A percentile compares a stretch with the other conserved stretches of the same genome.
Evolutionary conservation across 2,888 invertebrate species (phyloP).

Genomic region (Volucella zonaria): DNA sequence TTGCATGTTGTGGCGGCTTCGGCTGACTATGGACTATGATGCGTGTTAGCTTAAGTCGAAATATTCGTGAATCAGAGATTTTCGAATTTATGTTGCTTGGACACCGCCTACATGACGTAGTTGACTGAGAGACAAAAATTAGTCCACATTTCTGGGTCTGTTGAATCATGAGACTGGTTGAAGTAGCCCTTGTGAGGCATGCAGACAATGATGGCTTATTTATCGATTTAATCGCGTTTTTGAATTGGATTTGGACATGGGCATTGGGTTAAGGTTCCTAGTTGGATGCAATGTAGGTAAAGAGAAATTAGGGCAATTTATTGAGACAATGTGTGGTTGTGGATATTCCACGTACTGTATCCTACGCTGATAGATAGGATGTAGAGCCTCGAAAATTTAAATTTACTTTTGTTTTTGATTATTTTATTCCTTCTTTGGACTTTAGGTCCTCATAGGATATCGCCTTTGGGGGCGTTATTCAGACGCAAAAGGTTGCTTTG

Average conservation of each 20-base stretch:
- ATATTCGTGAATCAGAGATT: constrained; percentile 62
- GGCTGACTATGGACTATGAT: constrained; percentile 31
- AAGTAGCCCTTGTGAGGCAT: constrained; percentile 46
- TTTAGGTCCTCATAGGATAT: no score
- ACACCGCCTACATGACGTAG: constrained; percentile 62
- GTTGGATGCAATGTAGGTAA: constrained; percentile 23
- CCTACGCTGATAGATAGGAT: no score
- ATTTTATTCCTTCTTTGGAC: no score
- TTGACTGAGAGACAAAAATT: constrained; percentile 32
- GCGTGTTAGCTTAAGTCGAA: constrained; percentile 57
- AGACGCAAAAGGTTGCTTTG: no score
- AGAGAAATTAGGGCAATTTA: constrained; percentile 41
- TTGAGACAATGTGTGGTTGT: not conserved
- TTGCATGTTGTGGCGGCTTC: constrained; percentile 47
- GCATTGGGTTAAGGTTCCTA: constrained; percentile 36
- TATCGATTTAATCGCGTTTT: constrained; percentile 54
- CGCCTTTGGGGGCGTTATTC: no score
- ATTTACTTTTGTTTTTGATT: no score
- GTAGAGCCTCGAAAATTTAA: no score
- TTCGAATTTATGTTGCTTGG: constrained; percentile 53
- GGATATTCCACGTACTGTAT: not conserved
- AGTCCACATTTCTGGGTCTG: constrained; percentile 23
- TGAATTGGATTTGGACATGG: not conserved
- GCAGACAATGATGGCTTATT: constrained; percentile 49
- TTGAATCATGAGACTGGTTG: constrained; percentile 40